A percentile compares a stretch with the other conserved stretches of the same genome.
Conservation (phyloP, 2,888 invertebrate genomes). For the Tetheella fluctuosa region DNA sequence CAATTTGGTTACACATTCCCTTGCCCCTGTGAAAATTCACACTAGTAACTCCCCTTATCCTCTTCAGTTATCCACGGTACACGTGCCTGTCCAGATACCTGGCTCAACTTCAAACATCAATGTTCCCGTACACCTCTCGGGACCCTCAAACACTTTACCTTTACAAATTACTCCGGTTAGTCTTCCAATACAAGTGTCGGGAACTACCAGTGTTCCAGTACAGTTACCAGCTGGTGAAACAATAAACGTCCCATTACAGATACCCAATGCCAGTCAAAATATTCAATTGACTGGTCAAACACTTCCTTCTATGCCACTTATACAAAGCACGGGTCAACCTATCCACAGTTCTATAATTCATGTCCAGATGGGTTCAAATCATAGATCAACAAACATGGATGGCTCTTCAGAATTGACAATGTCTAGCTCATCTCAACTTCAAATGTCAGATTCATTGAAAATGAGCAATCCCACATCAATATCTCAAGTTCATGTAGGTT, state of each 20-base stretch:
- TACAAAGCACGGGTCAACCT: slow-evolving; percentile 65
- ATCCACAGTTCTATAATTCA: slow-evolving; percentile 76
- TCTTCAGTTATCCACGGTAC: slow-evolving; percentile 75
- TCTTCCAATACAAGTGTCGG: slow-evolving; percentile 74
- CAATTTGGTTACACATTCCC: slow-evolving; percentile 73
- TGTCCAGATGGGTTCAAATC: slow-evolving; percentile 76
- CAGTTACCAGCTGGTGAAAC: slow-evolving; percentile 76
- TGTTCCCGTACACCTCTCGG: slow-evolving; percentile 77
- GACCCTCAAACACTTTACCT: slow-evolving; percentile 65
- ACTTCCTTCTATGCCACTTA: slow-evolving; percentile 73
- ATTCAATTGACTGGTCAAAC: slow-evolving; percentile 66
- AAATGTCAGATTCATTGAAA: slow-evolving; percentile 66
- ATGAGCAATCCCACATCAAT: slow-evolving; percentile 61
- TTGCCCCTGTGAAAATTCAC: slow-evolving; percentile 78
- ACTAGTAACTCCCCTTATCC: slow-evolving; percentile 70
- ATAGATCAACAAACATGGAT: slow-evolving; percentile 60
- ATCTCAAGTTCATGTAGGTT: slow-evolving; percentile 71
- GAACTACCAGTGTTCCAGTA: slow-evolving; percentile 71
- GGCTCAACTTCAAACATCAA: slow-evolving; percentile 76
- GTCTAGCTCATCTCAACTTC: slow-evolving; percentile 66
- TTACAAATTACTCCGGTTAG: slow-evolving; percentile 75
- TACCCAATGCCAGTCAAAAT: slow-evolving; percentile 64
- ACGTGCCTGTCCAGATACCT: slow-evolving; percentile 79
- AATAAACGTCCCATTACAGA: slow-evolving; percentile 76
- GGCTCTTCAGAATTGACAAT: slow-evolving; percentile 64